A percentile compares a stretch with the other conserved stretches of the same genome.
These are phyloP conservation scores for Meteorus cinctellus DNA, from an alignment of 2,888 invertebrate species.

Conservation along the genomic window DNA sequence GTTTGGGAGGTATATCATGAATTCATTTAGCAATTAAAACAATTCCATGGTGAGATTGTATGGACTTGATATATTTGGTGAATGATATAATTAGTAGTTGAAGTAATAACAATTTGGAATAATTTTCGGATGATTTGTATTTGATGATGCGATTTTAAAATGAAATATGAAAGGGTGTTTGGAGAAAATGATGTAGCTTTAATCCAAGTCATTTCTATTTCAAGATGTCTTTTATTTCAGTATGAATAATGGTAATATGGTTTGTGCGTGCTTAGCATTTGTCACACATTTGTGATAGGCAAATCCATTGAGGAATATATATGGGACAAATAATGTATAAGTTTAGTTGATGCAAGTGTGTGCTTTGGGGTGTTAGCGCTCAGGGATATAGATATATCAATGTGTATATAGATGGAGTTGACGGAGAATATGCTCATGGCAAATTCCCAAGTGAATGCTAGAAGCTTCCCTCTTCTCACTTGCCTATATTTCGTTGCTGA, in stretches of 20 bases:
- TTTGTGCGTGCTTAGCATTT: background rate
- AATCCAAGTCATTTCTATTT: too few species aligned
- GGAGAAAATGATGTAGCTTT: too few species aligned
- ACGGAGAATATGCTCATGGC: background rate
- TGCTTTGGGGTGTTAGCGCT: background rate
- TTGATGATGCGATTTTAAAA: too few species aligned
- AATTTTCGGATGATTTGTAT: too few species aligned
- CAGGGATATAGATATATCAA: background rate
- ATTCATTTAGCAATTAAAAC: too few species aligned
- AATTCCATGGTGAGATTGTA: too few species aligned
- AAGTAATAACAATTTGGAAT: too few species aligned
- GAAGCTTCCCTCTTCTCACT: slow-evolving; percentile 40
- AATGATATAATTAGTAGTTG: too few species aligned
- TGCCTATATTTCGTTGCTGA: slow-evolving; percentile 26
- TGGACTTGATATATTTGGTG: too few species aligned
- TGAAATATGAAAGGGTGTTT: too few species aligned
- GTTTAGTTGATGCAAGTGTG: slow-evolving; percentile 13
- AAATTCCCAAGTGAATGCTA: slow-evolving; percentile 12
- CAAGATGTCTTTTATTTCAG: too few species aligned
- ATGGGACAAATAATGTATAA: slow-evolving; percentile 13
- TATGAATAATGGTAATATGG: background rate
- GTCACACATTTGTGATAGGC: background rate
- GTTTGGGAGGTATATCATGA: too few species aligned
- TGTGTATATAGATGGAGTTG: slow-evolving; percentile 1
- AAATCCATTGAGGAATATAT: slow-evolving; percentile 12